Evolutionary conservation across 1,140 invertebrate genomes (phyloP).

Genomic region (Trichonephila inaurata): DNA sequence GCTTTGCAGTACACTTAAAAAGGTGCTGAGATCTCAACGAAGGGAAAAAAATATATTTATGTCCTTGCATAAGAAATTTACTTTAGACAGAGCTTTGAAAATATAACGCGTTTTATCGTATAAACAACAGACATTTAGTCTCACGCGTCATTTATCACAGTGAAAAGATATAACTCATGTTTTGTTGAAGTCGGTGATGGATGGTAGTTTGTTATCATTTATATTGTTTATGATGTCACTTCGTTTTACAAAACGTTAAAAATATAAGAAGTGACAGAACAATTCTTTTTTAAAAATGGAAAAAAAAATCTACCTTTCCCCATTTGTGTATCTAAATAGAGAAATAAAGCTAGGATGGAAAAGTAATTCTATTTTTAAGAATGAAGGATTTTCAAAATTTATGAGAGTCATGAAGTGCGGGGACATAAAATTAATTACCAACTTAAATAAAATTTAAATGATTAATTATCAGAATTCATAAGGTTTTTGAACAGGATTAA

Average conservation of each 20-base stretch:
- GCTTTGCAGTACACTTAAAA: too few relatives aligned
- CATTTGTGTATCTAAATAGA: not conserved
- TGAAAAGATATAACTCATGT: conserved; percentile 54
- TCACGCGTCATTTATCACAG: conserved; percentile 18
- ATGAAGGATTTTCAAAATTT: not conserved
- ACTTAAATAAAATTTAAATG: not conserved
- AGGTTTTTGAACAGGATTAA: too few relatives aligned
- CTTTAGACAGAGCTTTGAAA: conserved; percentile 1
- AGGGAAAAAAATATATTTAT: not conserved
- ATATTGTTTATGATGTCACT: conserved; percentile 62
- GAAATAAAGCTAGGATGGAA: not conserved
- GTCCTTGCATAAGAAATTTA: not conserved
- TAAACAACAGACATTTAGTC: conserved; percentile 42
- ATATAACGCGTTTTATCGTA: conserved; percentile 39
- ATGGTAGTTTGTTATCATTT: conserved; percentile 31
- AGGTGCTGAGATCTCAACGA: not conserved
- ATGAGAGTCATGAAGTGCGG: not conserved
- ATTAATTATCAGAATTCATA: too few relatives aligned
- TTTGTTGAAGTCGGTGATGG: conserved; percentile 13
- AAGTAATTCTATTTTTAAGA: not conserved
- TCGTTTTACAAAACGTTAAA: conserved; percentile 20
- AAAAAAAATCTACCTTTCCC: not conserved
- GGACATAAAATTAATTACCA: not conserved
- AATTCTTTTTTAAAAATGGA: not conserved
- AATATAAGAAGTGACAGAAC: conserved; percentile 16